Evolutionary conservation across 1,140 invertebrate species (phyloP).

Genomic region (Drosophila busckii): DNA sequence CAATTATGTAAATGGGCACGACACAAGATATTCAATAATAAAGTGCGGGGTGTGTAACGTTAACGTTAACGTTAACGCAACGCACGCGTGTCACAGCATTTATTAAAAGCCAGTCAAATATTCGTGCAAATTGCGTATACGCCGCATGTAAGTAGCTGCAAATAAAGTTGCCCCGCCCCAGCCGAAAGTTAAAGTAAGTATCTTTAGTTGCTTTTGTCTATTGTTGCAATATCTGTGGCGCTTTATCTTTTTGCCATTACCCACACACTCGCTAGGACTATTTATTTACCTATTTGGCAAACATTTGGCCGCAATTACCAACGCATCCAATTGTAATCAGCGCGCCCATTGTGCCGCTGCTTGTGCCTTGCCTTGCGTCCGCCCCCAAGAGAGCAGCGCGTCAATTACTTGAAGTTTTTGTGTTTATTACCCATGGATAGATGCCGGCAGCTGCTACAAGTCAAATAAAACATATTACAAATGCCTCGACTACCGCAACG

Average conservation of each 20-base stretch:
- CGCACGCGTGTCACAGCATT: conserved; percentile 65
- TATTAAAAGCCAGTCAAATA: conserved; percentile 58
- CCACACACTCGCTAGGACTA: conserved; percentile 4
- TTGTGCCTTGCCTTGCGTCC: background rate
- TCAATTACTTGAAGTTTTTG: conserved; percentile 42
- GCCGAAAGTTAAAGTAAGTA: background rate
- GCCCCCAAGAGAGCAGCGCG: conserved; percentile 22
- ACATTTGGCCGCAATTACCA: conserved; percentile 36
- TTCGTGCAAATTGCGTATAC: conserved; percentile 54
- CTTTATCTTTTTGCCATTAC: conserved; percentile 18
- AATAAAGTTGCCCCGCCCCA: conserved; percentile 34
- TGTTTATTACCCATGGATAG: conserved; percentile 55
- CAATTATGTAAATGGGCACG: conserved; percentile 66
- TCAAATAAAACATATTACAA: conserved; percentile 76
- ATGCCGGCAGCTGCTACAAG: conserved; percentile 65
- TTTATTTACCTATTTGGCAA: conserved; percentile 37
- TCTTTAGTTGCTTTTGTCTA: background rate
- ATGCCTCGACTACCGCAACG: conserved; percentile 45
- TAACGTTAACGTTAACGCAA: background rate
- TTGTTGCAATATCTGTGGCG: background rate
- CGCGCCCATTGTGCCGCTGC: background rate
- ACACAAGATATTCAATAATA: conserved; percentile 70
- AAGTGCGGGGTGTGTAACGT: conserved; percentile 29
- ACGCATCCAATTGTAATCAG: conserved; percentile 39
- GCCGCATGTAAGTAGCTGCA: too few relatives aligned